Conservation (phyloP, 1,140 invertebrate species). For the Caerostris extrusa region DNA sequence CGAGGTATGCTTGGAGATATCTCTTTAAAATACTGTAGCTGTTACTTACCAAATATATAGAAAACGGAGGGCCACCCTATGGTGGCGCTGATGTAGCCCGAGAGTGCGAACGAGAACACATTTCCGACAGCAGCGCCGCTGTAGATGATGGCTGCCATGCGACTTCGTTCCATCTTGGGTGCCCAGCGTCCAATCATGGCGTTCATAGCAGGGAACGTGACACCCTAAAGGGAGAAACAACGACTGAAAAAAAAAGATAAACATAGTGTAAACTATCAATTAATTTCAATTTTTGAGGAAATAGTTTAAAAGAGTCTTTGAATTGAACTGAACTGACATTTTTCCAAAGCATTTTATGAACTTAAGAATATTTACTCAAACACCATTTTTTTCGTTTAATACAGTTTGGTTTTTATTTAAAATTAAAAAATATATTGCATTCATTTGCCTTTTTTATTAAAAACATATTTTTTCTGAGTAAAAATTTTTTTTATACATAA, state of each 20-base stretch:
- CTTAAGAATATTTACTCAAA: too few relatives aligned
- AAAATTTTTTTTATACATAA: too few relatives aligned
- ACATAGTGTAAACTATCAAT: neutral
- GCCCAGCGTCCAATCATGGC: slow-evolving; percentile 81
- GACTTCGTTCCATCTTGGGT: slow-evolving; percentile 73
- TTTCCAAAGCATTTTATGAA: neutral
- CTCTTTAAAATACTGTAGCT: too few relatives aligned
- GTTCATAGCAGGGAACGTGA: slow-evolving; percentile 81
- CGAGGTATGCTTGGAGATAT: too few relatives aligned
- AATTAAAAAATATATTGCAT: too few relatives aligned
- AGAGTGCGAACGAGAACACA: slow-evolving; percentile 79
- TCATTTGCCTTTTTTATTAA: too few relatives aligned
- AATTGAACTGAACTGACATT: neutral
- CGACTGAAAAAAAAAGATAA: neutral
- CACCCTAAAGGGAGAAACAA: slow-evolving; percentile 78
- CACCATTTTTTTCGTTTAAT: too few relatives aligned
- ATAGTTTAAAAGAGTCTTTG: neutral
- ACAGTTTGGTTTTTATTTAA: too few relatives aligned
- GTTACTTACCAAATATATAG: slow-evolving; percentile 85
- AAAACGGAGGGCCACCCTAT: slow-evolving; percentile 88
- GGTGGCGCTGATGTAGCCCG: slow-evolving; percentile 80
- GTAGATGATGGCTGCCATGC: slow-evolving; percentile 69
- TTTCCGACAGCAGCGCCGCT: slow-evolving; percentile 80
- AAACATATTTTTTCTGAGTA: too few relatives aligned
- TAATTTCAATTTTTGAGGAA: neutral